Base-by-base conservation (phyloP, 2,113 vertebrate genomes). In the Tautogolabrus adspersus region DNA sequence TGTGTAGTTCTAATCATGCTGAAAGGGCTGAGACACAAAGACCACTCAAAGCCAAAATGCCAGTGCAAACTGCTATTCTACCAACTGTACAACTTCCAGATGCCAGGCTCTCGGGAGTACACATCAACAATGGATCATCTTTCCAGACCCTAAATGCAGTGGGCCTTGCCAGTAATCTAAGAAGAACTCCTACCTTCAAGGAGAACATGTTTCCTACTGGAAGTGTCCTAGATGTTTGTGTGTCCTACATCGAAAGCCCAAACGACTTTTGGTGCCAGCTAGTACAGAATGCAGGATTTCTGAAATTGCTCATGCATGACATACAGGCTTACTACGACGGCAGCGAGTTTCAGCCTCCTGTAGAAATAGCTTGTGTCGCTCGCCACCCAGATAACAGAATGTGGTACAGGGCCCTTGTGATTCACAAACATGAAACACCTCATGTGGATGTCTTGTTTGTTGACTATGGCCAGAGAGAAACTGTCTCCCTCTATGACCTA, bases 241-340 rank as follows among this genome's bases (percentile, higher is more conserved):
- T 99, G 61, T 96, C 96, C 0, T 92, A 85, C 59, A 78, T 95
- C 34, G 90, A 96, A 85, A 96, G 84, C 79, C 97, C 97, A 73
- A 92, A 96, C 79, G 85, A 94, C 77, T 99, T 99, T 87, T 99
- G 98, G 96, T 99, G 98, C 72, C 97, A 97, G n/a, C 85, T 96
- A 73, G 89, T 88, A 34, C 89, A 81, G 77, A 95, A 92, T 40
- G 57, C 69, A 3, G 72, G 71, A 5, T 87, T 85, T 5, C 90
- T 99, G 61, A 88, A 91, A 66, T 62, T 83, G 4, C 87, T 99
- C 9, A 97, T 97, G 97, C 76, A 89, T 69, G 89, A 95, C 65
- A 95, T 99, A 15, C 96, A 98, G 73, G 82, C 91, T n/a, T 89
- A 94, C 47, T 99, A 98, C 71, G 65, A 82, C 38, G 87, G 75